These are phyloP conservation scores for Epinephelus moara DNA, from an alignment of 2,113 vertebrate species.

Conservation along the genomic window DNA sequence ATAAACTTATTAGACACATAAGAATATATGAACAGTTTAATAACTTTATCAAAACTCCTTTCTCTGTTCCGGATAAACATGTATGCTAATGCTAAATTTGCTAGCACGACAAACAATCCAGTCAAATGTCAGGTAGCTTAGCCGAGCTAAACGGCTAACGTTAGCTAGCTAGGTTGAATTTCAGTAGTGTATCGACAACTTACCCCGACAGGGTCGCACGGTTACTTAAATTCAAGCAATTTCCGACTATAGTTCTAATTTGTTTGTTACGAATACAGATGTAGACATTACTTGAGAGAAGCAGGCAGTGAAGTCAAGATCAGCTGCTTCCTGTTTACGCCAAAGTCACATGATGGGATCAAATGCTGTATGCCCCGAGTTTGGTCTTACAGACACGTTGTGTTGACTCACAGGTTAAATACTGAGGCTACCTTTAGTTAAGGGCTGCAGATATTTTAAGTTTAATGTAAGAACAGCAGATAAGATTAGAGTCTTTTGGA, in stretches of 20 bases:
- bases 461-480: too few species aligned
- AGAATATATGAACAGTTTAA: background rate
- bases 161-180: background rate
- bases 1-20: fast-evolving
- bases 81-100: conserved; percentile 70
- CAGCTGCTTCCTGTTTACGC: conserved; percentile 84
- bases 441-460: too few species aligned
- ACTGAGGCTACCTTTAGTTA: too few species aligned
- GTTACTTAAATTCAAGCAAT: background rate
- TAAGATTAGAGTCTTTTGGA: background rate
- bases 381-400: background rate
- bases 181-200: conserved; percentile 2
- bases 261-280: background rate
- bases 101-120: conserved; percentile 40
- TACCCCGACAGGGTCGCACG: conserved; percentile 30
- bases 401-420: background rate
- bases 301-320: conserved; percentile 59
- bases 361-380: fast-evolving
- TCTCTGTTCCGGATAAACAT: conserved; percentile 36
- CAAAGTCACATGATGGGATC: conserved; percentile 64
- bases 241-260: background rate
- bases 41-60: background rate
- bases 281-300: conserved; percentile 67
- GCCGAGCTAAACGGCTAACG: conserved; percentile 20
- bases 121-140: conserved; percentile 22